Base-by-base conservation (phyloP, 2,113 vertebrate genomes). In the Erpornis zantholeuca region DNA sequence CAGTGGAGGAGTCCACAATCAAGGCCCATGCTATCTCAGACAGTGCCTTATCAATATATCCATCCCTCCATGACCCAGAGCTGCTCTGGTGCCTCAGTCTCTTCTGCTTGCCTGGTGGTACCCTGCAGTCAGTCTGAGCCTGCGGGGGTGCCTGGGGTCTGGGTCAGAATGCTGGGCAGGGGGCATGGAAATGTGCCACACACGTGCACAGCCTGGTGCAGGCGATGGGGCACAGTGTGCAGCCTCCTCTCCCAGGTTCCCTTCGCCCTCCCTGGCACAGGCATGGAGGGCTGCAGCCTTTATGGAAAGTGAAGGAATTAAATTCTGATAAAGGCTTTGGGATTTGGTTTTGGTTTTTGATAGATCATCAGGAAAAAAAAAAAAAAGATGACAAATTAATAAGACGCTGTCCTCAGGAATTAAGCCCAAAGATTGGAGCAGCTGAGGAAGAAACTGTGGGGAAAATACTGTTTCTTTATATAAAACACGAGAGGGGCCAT, bases 41-140 rank as follows among this genome's bases (percentile, higher is more conserved):
- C 29, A 29, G 13, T 12, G 10, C 42, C 90, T 40, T 76, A 25
- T 53, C 59, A 33, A 5, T 0, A 0, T 3, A 9, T 5, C 45
- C 50, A 12, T 28, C 2, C 1, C 29, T 42, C 24, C 35, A 15
- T 0, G 0, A 33, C 12, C 16, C 1, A 5, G 29, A 25, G 13
- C 15, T 69, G 18, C 28, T 21, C 49, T 17, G 35, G 21, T 28
- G 40, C 64, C 59, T 72, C 47, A 28, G 40, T 20, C 16, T 40
- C 38, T 57, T 22, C 52, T n/a, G 45, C 21, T 66, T 28, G 7
- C 11, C 57, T 13, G 6, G 18, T 17, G 57, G 77, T 56, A 29
- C 6, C 31, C 50, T 33, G 17, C 4, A 6, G 31, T 8, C 42
- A 9, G 31, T 9, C 36, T 47, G 63, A 60, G 3, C 12, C 33